These are phyloP conservation scores for Rhabdornis inornatus DNA, from an alignment of 2,113 vertebrate species.

Conservation along the genomic window DNA sequence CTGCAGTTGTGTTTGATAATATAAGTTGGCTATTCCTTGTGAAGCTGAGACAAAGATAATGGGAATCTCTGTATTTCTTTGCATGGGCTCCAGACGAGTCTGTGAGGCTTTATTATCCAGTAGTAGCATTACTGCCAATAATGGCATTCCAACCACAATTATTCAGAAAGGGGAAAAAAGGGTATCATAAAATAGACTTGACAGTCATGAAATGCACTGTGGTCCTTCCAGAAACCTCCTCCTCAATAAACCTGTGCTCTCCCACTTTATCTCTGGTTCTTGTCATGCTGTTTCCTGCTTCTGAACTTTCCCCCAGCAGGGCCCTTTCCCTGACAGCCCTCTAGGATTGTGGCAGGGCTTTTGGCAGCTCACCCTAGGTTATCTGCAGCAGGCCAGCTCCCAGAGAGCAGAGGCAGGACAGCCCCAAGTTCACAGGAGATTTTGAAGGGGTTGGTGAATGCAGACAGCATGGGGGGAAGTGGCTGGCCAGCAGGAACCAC, in stretches of 20 bases:
- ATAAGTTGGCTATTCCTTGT: background rate
- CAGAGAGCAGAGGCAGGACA: background rate
- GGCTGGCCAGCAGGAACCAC: background rate
- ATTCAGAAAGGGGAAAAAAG: background rate
- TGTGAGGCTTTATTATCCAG: background rate
- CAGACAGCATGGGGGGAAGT: accelerated
- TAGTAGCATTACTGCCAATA: background rate
- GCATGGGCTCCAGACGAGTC: background rate
- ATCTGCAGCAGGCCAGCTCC: background rate
- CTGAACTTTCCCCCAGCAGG: accelerated
- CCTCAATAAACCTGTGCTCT: background rate
- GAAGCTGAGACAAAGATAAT: background rate
- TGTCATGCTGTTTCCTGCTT: accelerated
- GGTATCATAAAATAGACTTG: background rate
- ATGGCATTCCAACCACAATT: background rate
- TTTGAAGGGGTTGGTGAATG: background rate
- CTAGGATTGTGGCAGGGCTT: background rate
- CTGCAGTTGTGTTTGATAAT: background rate
- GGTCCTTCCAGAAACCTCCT: background rate
- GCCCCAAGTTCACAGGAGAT: background rate
- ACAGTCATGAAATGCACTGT: background rate
- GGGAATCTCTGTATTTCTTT: slow-evolving; percentile 4
- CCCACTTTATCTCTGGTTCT: accelerated
- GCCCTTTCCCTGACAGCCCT: background rate
- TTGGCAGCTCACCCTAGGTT: background rate